Base-by-base conservation (phyloP, 2,888 invertebrate genomes). In the Hedya salicella region DNA sequence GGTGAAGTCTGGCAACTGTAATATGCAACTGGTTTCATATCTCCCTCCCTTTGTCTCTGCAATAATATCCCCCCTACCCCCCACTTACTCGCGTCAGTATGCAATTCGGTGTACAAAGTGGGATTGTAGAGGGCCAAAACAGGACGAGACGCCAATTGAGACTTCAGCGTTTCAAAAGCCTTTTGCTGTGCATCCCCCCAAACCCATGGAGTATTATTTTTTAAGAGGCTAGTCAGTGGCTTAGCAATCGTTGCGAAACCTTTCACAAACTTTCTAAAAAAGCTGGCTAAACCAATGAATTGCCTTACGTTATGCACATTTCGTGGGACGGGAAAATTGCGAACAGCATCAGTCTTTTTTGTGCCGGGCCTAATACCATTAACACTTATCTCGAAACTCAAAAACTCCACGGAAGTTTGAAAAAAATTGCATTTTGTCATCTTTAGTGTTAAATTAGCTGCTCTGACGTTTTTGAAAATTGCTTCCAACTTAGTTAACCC, bases 401-500 rank as follows among this genome's bases (percentile, higher is more conserved):
- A 21, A 21, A 49, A 49, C 4, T 49, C 49, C 1, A 49, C 49
- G 5, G 49, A 25, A 1, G 49, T 49, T 49, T 49, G 21, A 13
- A 49, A 49, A 6, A 49, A 49, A 49, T n/a, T 11, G 6, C 49
- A 49, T 25, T 49, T 49, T 13, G 2, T 49, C 1, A 6, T 3
- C 21, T 49, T 49, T 25, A 49, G n/a, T 1, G 49, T 49, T 25
- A 49, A 25, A 25, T 25, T 21, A 13, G 6, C 2, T 19, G 2
- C 49, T 13, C 49, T 49, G 4, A 53, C 42, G 13, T 11, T 49
- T 16, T 25, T 59, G 17, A 9, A 56, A 16, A 61, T 61, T 13
- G 6, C 4, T 16, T 50, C 61, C 39, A 61, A 16, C 6, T 39
- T 61, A 11, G 21, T 8, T 4, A 61, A 52, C 1, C 61, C 61